Evolutionary conservation across 2,797 vertebrate species (phyloP).

Genomic region (Dallia pectoralis): DNA sequence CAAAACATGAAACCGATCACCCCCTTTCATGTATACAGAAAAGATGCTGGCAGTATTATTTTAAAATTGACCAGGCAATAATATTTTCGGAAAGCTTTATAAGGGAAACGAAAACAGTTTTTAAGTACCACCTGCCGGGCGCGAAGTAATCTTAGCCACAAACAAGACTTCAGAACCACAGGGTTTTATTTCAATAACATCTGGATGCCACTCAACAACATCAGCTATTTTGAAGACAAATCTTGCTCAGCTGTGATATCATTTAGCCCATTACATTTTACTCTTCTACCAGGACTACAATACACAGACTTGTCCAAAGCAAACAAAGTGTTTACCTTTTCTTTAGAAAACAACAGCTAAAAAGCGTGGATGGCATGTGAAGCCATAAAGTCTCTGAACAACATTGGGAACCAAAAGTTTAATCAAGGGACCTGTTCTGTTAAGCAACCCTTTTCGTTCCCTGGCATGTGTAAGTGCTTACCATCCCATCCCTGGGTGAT

Average conservation of each 20-base stretch:
- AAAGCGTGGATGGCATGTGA: not conserved
- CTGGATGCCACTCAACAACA: not conserved
- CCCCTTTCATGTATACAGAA: not conserved
- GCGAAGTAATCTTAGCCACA: not conserved
- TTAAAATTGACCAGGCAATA: not conserved
- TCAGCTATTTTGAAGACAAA: not conserved
- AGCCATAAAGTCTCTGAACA: not conserved
- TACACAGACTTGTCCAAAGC: not conserved
- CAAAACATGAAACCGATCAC: conserved; percentile 12
- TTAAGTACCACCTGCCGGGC: not conserved
- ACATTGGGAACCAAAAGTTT: not conserved
- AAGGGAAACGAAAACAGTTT: not conserved
- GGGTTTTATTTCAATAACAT: conserved; percentile 8
- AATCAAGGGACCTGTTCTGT: not conserved
- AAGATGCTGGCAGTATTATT: conserved; percentile 7
- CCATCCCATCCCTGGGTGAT: not conserved
- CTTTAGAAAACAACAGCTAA: not conserved
- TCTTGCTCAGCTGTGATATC: not conserved
- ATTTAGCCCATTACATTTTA: not conserved
- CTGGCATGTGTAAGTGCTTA: not conserved
- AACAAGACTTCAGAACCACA: conserved; percentile 6
- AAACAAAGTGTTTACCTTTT: not conserved
- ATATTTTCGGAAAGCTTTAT: not conserved
- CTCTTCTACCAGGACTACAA: not conserved
- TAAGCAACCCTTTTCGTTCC: conserved; percentile 2